Base-by-base conservation (phyloP, 2,888 invertebrate genomes). In the Erebia ligea region DNA sequence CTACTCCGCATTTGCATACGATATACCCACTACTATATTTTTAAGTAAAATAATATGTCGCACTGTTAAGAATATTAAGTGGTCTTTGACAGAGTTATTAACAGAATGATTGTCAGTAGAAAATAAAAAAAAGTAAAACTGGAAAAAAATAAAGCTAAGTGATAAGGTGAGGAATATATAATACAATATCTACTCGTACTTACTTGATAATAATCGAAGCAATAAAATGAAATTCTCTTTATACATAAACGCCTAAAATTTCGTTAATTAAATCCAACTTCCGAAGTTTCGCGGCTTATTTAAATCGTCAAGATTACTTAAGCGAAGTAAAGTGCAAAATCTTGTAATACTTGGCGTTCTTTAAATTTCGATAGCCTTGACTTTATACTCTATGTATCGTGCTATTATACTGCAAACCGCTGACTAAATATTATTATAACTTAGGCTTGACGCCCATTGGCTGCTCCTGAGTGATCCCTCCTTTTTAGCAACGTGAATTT, bases 211-310 rank as follows among this genome's bases (percentile, higher is more conserved):
- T 25, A 34, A 17, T 17, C 34, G 48, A 54, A 17, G 40, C 11
- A 52, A 34, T 64, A 17, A 64, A 54, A 64, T n/a, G 54, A 54
- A 19, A 40, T 64, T n/a, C 52, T 34, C 34, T 64, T 56, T 6
- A 65, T 56, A 40, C 40, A 40, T 65, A 56, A 64, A 65, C 13
- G 65, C 40, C 54, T 25, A 48, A 67, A 66, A 58, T 54, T 57
- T 58, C 34, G 34, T 48, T 67, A 67, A 67, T 67, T 67, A 58
- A 67, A 67, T 67, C 17, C 58, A 67, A 67, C 58, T 48, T 25
- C 58, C 67, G 48, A 67, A 67, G 67, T 67, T 67, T 48, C 58
- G 58, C 21, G 54, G 67, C 67, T 67, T 67, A 67, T 67, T 67
- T 58, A 67, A 48, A 11, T 67, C 67, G 48, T 58, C 48, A 58